These are phyloP conservation scores for Mustelus asterias DNA, from an alignment of 2,113 vertebrate species.

Conservation along the genomic window DNA sequence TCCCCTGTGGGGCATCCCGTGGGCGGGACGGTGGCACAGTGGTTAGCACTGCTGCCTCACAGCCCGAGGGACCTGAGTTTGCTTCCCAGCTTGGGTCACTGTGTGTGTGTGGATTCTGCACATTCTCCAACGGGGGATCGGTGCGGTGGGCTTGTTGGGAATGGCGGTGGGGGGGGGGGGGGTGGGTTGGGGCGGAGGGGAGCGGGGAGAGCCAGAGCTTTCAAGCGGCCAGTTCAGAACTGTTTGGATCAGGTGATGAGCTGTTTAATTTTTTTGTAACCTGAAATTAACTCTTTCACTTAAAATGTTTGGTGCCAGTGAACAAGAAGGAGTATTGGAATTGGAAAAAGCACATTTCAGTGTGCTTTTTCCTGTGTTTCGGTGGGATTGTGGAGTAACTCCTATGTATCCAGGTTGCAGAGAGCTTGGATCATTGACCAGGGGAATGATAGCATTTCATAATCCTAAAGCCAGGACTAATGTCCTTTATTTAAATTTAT, in stretches of 20 bases:
- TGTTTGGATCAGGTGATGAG: neutral
- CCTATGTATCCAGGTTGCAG: neutral
- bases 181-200: no score
- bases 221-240: neutral
- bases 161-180: no score
- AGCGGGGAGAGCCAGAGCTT: no score
- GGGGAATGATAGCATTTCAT: neutral
- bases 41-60: no score
- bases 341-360: neutral
- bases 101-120: no score
- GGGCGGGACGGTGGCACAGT: no score
- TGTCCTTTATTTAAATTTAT: neutral
- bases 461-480: neutral
- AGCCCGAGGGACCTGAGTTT: no score
- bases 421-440: neutral
- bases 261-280: neutral
- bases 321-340: neutral
- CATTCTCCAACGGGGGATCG: neutral
- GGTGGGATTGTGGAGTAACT: neutral
- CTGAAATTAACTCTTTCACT: neutral
- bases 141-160: neutral
- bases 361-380: no score
- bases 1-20: neutral
- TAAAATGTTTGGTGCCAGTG: neutral
- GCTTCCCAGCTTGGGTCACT: no score